A percentile compares a stretch with the other conserved stretches of the same genome.
phyloP scores from a whole-genome alignment of 2,888 invertebrate genomes.

The Mythimna albipuncta region DNA sequence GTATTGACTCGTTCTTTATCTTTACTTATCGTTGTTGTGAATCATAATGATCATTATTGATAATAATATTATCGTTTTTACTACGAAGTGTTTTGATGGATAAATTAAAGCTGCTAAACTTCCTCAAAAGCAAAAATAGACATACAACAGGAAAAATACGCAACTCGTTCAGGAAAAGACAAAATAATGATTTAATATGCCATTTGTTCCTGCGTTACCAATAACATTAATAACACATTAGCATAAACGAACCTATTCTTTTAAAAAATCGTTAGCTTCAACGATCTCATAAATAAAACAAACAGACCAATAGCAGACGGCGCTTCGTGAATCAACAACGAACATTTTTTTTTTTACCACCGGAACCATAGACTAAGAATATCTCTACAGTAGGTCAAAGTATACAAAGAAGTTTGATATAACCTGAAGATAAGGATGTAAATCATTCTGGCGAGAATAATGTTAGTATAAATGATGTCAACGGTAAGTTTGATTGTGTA shows the following conservation, averaged over 20 bases:
- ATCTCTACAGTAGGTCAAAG: conserved; percentile 24
- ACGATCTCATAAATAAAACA: conserved; percentile 45
- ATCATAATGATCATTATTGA: not conserved
- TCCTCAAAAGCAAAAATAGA: conserved; percentile 18
- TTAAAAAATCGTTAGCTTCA: conserved; percentile 51
- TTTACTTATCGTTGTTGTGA: not conserved
- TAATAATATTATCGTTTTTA: not conserved
- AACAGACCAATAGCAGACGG: conserved; percentile 45
- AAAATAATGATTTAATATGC: not conserved
- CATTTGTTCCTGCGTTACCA: conserved; percentile 1
- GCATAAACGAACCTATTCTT: conserved; percentile 1
- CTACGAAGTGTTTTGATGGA: not conserved
- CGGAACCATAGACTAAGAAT: conserved; percentile 44
- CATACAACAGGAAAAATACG: conserved; percentile 20
- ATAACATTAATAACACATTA: conserved; percentile 19
- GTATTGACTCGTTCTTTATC: not conserved
- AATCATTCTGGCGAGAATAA: not conserved
- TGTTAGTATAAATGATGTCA: not conserved
- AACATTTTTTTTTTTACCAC: conserved; percentile 47
- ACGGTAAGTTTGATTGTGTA: not conserved
- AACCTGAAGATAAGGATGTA: conserved; percentile 3
- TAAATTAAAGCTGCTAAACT: not conserved
- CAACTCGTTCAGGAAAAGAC: conserved; percentile 11
- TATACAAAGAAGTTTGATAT: not conserved
- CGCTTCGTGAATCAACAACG: conserved; percentile 53